phyloP scores from a whole-genome alignment of 2,888 invertebrate species.

The Tolmerus cingulatus region DNA sequence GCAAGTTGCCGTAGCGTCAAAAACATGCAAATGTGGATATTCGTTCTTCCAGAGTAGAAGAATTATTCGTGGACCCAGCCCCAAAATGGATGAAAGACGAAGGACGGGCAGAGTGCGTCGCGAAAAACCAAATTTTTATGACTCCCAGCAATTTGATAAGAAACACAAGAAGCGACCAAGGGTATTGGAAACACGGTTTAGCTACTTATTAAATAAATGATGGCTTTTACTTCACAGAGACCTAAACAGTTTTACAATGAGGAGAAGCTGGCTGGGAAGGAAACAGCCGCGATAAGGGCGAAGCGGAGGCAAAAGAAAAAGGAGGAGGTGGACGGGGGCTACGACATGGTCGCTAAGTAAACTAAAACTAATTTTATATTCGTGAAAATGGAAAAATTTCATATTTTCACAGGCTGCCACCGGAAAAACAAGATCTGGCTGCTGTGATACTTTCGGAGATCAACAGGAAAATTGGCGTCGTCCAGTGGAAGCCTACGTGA shows the following conservation, averaged over 20 bases:
- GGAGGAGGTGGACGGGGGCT: constrained; percentile 63
- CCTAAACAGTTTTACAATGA: constrained; percentile 32
- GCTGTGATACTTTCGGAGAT: constrained; percentile 79
- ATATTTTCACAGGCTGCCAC: constrained; percentile 57
- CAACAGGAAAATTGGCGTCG: constrained; percentile 67
- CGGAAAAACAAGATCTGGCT: constrained; percentile 77
- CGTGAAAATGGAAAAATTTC: not conserved
- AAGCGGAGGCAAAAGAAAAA: constrained; percentile 60
- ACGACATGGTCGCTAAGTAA: constrained; percentile 57
- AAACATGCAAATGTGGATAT: constrained; percentile 83
- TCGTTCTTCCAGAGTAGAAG: constrained; percentile 78
- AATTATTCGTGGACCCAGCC: constrained; percentile 53
- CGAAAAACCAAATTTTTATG: constrained; percentile 84
- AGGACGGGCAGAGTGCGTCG: constrained; percentile 77
- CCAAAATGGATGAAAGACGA: constrained; percentile 64
- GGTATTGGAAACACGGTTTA: constrained; percentile 4
- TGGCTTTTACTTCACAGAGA: constrained; percentile 18
- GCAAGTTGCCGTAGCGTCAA: constrained; percentile 85
- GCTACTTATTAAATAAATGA: not conserved
- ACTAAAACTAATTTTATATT: not conserved
- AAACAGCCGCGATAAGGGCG: constrained; percentile 57
- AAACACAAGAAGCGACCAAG: constrained; percentile 71
- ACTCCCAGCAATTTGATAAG: constrained; percentile 81
- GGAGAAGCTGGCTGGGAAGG: constrained; percentile 66
- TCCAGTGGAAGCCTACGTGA: constrained; percentile 72